Evolutionary conservation across 1,140 invertebrate genomes (phyloP).

Genomic region (Drosophila prosaltans): DNA sequence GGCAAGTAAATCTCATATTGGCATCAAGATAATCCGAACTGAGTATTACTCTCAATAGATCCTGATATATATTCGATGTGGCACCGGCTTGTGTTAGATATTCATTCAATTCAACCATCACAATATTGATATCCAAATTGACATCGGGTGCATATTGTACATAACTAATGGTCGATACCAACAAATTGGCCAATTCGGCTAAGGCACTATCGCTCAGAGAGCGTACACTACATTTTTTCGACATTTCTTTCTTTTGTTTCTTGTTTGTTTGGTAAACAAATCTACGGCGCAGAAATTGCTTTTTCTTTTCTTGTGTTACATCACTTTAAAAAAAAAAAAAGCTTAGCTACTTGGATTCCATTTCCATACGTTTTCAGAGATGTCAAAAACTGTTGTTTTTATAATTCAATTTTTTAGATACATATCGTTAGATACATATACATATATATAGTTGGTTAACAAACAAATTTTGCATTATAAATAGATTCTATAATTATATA

Average conservation of each 20-base stretch:
- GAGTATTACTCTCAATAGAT: conserved; percentile 86
- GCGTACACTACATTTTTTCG: conserved; percentile 76
- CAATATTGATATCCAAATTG: conserved; percentile 84
- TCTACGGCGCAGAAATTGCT: conserved; percentile 56
- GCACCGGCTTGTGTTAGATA: conserved; percentile 85
- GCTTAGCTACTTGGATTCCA: background rate
- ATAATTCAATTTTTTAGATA: background rate
- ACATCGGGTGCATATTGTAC: conserved; percentile 82
- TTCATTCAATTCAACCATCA: conserved; percentile 85
- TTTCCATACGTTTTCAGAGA: background rate
- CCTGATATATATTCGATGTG: conserved; percentile 86
- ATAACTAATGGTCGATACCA: conserved; percentile 80
- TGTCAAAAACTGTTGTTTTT: background rate
- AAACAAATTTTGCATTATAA: conserved; percentile 36
- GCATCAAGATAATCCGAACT: conserved; percentile 87
- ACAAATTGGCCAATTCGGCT: conserved; percentile 72
- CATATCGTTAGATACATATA: background rate
- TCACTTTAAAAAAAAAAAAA: conserved; percentile 33
- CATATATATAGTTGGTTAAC: background rate
- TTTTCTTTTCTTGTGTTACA: conserved; percentile 34
- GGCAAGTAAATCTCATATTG: conserved; percentile 86
- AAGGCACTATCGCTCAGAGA: conserved; percentile 74
- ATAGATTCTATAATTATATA: conserved; percentile 70
- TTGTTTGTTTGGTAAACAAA: conserved; percentile 68
- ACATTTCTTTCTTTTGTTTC: conserved; percentile 46